These are phyloP conservation scores for Philaethria dido DNA, from an alignment of 2,888 invertebrate genomes.

Conservation along the genomic window DNA sequence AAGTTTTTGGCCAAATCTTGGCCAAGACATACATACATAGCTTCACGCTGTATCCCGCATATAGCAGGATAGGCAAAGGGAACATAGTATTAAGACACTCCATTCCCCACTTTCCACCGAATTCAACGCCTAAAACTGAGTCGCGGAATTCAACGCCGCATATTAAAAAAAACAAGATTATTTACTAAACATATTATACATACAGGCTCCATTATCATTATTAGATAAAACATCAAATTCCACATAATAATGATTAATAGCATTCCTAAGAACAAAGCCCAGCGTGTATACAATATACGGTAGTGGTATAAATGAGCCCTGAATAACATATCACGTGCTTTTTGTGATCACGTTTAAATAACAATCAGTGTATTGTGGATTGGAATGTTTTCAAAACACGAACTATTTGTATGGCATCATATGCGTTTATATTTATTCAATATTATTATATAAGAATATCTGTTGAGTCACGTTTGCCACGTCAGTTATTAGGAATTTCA, in stretches of 20 bases:
- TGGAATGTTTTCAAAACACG: constrained; percentile 53
- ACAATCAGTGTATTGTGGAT: constrained; percentile 36
- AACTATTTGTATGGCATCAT: constrained; percentile 11
- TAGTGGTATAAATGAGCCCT: constrained; percentile 8
- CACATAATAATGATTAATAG: not conserved
- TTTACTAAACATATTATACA: too few relatives aligned
- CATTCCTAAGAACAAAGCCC: constrained; percentile 34
- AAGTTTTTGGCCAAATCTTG: too few relatives aligned
- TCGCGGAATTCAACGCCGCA: too few relatives aligned
- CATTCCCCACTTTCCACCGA: too few relatives aligned
- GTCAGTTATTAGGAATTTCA: not conserved
- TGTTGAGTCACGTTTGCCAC: constrained; percentile 2
- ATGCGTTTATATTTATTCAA: constrained; percentile 2
- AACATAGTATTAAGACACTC: too few relatives aligned
- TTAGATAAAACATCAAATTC: not conserved
- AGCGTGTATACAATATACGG: constrained; percentile 26
- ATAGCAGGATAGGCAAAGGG: too few relatives aligned
- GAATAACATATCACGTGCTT: constrained; percentile 28
- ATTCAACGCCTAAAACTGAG: too few relatives aligned
- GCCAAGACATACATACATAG: too few relatives aligned
- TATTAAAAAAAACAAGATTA: too few relatives aligned
- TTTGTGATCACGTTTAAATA: constrained; percentile 32
- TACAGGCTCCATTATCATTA: not conserved
- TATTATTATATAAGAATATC: constrained; percentile 1
- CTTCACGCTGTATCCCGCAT: too few relatives aligned